These are phyloP conservation scores for Drosophila malerkotliana DNA, from an alignment of 1,140 invertebrate genomes.

Conservation along the genomic window DNA sequence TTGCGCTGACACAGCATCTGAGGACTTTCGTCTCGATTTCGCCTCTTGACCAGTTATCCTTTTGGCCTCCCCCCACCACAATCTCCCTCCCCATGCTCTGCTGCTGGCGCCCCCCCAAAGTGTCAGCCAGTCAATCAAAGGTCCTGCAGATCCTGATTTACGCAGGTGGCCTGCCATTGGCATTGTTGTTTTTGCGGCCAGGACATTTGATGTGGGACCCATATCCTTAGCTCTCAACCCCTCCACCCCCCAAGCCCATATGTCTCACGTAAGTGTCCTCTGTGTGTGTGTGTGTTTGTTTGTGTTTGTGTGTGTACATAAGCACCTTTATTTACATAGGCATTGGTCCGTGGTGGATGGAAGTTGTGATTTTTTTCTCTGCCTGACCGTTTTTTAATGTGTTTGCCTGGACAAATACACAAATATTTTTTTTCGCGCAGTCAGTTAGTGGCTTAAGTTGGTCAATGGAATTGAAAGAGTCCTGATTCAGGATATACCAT, in stretches of 20 bases:
- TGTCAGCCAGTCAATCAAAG: conserved; percentile 72
- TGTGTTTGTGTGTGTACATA: conserved; percentile 21
- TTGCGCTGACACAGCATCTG: conserved; percentile 37
- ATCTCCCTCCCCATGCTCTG: neutral
- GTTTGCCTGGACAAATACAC: conserved; percentile 54
- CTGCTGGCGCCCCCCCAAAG: conserved; percentile 9
- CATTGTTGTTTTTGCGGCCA: conserved; percentile 66
- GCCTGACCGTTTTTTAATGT: conserved; percentile 30
- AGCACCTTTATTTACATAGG: conserved; percentile 44
- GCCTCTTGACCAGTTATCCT: conserved; percentile 60
- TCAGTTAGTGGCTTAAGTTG: conserved; percentile 43
- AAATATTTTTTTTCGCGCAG: conserved; percentile 20
- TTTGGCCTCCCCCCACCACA: neutral
- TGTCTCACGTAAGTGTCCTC: conserved; percentile 22
- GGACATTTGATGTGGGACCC: conserved; percentile 44
- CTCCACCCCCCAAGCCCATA: neutral
- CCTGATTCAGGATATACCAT: neutral
- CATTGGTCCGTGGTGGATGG: conserved; percentile 43
- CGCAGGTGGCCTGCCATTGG: conserved; percentile 63
- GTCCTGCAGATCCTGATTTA: conserved; percentile 73
- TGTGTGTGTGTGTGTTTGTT: conserved; percentile 1
- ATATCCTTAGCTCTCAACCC: neutral
- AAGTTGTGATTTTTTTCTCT: conserved; percentile 16
- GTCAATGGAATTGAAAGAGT: conserved; percentile 31
- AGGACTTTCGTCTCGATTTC: conserved; percentile 43